Conservation (phyloP, 2,888 invertebrate genomes). For the Polietes domitor region DNA sequence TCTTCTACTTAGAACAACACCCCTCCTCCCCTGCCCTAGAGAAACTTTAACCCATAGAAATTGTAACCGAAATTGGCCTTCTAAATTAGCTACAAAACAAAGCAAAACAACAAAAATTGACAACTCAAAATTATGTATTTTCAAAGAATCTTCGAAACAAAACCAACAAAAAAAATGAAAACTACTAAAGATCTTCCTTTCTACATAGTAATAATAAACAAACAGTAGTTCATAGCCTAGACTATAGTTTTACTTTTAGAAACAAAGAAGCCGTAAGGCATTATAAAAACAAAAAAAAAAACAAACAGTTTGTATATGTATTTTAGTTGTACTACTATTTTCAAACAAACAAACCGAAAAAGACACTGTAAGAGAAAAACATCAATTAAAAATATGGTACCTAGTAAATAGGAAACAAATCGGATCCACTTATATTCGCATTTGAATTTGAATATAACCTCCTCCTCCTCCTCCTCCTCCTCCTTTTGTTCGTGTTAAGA, state of each 20-base stretch:
- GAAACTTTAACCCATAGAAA: conserved; percentile 7
- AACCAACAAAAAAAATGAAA: neutral
- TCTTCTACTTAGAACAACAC: conserved; percentile 9
- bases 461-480: too few relatives aligned
- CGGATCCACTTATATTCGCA: neutral
- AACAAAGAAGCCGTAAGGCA: neutral
- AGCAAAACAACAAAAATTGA: conserved; percentile 1
- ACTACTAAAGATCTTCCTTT: conserved; percentile 43
- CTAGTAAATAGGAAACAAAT: neutral
- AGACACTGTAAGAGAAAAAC: conserved; percentile 63
- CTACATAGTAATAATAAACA: neutral
- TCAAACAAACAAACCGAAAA: conserved; percentile 12
- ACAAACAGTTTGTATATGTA: neutral
- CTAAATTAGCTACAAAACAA: conserved; percentile 42
- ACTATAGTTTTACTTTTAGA: too few relatives aligned
- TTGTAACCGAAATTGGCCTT: conserved; percentile 63
- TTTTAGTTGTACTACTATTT: conserved; percentile 4
- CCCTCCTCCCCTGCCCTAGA: conserved; percentile 3
- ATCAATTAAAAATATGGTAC: conserved; percentile 58
- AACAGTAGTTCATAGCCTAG: conserved; percentile 19
- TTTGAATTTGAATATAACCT: neutral
- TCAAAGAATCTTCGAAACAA: conserved; percentile 14
- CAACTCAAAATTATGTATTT: conserved; percentile 23
- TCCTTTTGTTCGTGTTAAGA: neutral
- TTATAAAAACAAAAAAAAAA: conserved; percentile 23